phyloP scores from a whole-genome alignment of 2,113 vertebrate genomes.

The Phylloscopus trochilus region DNA sequence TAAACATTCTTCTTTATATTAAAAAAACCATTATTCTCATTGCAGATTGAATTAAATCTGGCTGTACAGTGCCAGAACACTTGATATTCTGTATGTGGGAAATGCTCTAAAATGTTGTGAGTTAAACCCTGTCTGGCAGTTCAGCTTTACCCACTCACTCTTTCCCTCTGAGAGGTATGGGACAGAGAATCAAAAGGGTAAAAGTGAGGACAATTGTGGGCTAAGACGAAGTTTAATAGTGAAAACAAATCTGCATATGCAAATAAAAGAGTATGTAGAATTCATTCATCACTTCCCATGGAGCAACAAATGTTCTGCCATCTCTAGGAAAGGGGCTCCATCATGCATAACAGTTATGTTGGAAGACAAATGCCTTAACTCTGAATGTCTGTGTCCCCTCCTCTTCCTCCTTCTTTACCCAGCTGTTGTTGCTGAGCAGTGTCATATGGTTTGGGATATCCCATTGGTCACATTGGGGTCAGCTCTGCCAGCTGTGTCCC shows the following conservation, averaged over 20 bases:
- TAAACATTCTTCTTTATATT: not conserved
- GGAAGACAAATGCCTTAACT: not conserved
- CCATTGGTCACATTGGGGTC: not conserved
- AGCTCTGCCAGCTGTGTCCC: not conserved
- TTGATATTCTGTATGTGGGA: not conserved
- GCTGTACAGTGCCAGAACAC: not conserved
- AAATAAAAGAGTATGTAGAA: not conserved
- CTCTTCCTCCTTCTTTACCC: not conserved
- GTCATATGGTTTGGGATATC: not conserved
- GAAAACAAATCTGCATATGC: not conserved
- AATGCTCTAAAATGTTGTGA: not conserved
- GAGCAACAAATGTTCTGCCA: not conserved
- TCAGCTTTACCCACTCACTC: not conserved
- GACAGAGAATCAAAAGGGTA: not conserved
- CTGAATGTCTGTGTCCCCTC: not conserved
- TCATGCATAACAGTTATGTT: not conserved
- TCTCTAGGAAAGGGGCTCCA: not conserved
- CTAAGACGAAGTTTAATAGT: not conserved
- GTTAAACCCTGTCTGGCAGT: not conserved
- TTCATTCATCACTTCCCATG: not conserved
- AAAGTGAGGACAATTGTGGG: not conserved
- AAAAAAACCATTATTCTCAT: not conserved
- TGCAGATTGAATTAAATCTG: not conserved
- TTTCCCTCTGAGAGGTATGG: not conserved
- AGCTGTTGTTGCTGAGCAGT: not conserved